Evolutionary conservation across 2,113 vertebrate species (phyloP).

Genomic region (Nesospiza acunhae): DNA sequence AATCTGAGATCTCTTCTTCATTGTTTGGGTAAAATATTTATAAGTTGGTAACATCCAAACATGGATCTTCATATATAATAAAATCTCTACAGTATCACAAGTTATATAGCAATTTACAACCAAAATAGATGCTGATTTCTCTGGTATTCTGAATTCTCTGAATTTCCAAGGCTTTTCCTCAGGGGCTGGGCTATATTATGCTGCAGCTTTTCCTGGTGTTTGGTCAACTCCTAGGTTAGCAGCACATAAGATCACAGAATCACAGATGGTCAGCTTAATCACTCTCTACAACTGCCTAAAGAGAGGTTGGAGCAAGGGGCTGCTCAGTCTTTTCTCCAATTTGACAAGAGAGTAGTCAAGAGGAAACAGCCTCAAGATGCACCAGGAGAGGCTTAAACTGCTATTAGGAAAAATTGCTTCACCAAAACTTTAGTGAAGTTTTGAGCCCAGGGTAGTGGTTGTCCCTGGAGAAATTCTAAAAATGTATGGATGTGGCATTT

Average conservation of each 20-base stretch:
- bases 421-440: not conserved
- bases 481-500: not conserved
- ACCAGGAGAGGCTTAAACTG: not conserved
- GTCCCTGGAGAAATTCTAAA: not conserved
- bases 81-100: not conserved
- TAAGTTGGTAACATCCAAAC: not conserved
- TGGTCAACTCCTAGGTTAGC: not conserved
- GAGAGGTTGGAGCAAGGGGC: fast-evolving
- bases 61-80: not conserved
- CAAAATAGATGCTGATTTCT: not conserved
- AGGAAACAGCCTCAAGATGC: not conserved
- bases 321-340: not conserved
- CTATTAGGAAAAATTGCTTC: not conserved
- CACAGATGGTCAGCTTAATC: not conserved
- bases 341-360: not conserved
- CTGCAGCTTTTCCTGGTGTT: not conserved
- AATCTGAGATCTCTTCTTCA: not conserved
- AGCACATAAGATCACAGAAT: not conserved
- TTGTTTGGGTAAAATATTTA: not conserved
- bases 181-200: not conserved
- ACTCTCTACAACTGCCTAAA: not conserved
- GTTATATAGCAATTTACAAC: not conserved
- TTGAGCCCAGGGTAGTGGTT: not conserved
- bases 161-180: not conserved
- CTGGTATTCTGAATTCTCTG: too few relatives aligned